These are phyloP conservation scores for Eueides isabella DNA, from an alignment of 1,140 invertebrate species.

Conservation along the genomic window DNA sequence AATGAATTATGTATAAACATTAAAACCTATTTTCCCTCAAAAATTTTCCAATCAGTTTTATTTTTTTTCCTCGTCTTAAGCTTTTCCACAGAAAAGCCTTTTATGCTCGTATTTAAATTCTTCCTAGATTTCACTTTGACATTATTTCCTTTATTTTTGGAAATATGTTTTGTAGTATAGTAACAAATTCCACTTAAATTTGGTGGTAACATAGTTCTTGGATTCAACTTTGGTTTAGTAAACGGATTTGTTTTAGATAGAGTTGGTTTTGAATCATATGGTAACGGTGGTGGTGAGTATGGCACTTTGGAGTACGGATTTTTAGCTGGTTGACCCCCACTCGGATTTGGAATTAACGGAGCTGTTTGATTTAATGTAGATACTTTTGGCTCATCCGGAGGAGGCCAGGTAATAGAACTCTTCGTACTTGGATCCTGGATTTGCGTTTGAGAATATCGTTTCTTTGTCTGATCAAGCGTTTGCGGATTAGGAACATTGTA, in stretches of 20 bases:
- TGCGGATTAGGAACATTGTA: conserved; percentile 21
- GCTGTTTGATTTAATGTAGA: conserved; percentile 11
- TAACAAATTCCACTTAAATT: conserved; percentile 25
- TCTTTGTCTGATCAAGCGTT: not conserved
- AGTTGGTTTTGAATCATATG: conserved; percentile 15
- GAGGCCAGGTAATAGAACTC: conserved; percentile 16
- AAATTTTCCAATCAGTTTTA: conserved; percentile 3
- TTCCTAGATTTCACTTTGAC: not conserved
- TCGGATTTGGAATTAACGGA: not conserved
- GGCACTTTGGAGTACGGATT: conserved; percentile 21
- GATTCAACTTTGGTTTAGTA: conserved; percentile 22
- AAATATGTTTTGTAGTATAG: conserved; percentile 22
- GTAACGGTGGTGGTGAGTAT: conserved; percentile 10
- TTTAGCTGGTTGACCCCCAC: not conserved
- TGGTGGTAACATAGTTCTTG: not conserved
- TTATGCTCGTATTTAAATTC: not conserved
- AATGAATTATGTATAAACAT: not conserved
- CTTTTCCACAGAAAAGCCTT: not conserved
- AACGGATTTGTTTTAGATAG: conserved; percentile 23
- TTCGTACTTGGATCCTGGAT: not conserved
- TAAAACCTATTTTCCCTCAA: not conserved
- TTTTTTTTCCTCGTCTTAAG: not conserved
- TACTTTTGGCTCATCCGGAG: conserved; percentile 15
- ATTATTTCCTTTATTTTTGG: not conserved
- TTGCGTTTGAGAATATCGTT: conserved; percentile 23